These are phyloP conservation scores for Ceratitis capitata DNA, from an alignment of 1,140 invertebrate genomes.

Conservation along the genomic window DNA sequence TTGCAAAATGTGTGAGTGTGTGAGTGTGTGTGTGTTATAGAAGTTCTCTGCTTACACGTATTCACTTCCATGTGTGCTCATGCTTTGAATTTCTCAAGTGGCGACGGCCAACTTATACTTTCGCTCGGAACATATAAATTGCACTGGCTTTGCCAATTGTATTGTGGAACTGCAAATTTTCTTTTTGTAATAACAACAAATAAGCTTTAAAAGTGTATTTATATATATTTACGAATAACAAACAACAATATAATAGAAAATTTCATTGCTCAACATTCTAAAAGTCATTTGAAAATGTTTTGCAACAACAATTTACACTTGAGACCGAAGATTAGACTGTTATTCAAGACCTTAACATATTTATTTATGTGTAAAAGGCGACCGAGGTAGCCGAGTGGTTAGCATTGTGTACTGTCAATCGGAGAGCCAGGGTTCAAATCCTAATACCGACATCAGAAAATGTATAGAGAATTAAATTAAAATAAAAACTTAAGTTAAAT, in stretches of 20 bases:
- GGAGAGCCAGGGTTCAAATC: too few relatives aligned
- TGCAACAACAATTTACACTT: neutral
- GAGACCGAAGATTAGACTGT: neutral
- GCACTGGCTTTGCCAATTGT: neutral
- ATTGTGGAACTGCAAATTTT: constrained; percentile 17
- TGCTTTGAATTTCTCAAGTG: constrained; percentile 24
- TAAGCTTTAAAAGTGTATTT: neutral
- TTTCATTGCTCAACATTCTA: neutral
- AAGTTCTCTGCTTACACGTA: neutral
- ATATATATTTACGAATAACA: neutral
- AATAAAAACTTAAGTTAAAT: too few relatives aligned
- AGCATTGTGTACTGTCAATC: too few relatives aligned
- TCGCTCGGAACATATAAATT: neutral
- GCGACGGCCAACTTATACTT: neutral
- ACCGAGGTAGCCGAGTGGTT: too few relatives aligned
- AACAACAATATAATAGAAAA: constrained; percentile 11
- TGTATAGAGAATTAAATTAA: too few relatives aligned
- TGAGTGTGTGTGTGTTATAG: neutral
- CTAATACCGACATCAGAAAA: too few relatives aligned
- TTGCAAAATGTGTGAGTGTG: neutral
- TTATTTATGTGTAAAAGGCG: too few relatives aligned
- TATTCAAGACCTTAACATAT: neutral
- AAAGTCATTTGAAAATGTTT: constrained; percentile 19
- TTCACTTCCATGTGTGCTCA: neutral
- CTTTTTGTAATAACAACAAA: neutral